A percentile compares a stretch with the other conserved stretches of the same genome.
Evolutionary conservation across 2,888 invertebrate species (phyloP).

Genomic region (Phytoseiulus persimilis): DNA sequence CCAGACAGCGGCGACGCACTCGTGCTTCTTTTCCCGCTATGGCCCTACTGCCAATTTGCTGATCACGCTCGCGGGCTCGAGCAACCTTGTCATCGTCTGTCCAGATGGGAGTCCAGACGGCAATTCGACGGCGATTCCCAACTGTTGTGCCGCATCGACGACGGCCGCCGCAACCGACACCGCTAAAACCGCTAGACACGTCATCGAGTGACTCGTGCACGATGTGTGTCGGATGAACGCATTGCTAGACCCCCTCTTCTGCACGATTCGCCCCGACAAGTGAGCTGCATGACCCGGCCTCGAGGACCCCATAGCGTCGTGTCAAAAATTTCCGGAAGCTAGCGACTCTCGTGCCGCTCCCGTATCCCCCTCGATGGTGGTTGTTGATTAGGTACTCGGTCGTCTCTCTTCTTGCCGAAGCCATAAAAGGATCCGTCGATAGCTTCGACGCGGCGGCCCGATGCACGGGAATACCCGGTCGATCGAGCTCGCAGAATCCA

Average conservation of each 20-base stretch:
- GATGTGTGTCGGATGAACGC: not conserved
- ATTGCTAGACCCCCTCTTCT: not conserved
- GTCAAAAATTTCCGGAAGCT: too few species aligned
- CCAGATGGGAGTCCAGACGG: slow-evolving; percentile 5
- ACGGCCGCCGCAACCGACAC: not conserved
- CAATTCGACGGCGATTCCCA: not conserved
- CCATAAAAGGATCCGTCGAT: too few species aligned
- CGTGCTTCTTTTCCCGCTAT: not conserved
- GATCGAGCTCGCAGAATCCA: not conserved
- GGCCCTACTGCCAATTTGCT: not conserved
- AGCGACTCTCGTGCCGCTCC: too few species aligned
- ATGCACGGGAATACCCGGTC: too few species aligned
- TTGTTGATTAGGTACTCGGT: too few species aligned
- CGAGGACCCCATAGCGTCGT: too few species aligned
- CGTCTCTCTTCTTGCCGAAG: too few species aligned
- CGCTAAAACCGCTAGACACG: not conserved
- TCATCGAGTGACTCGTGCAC: not conserved
- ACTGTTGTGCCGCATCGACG: not conserved
- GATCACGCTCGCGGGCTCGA: not conserved
- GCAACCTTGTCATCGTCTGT: not conserved
- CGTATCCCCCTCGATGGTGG: too few species aligned
- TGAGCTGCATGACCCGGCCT: too few species aligned
- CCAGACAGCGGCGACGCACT: not conserved
- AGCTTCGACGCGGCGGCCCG: too few species aligned
- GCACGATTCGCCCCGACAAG: too few species aligned